Percentiles rank a stretch among this genome's conserved stretches.
Conservation (phyloP, 2,888 invertebrate genomes). For the Tachina lurida region DNA sequence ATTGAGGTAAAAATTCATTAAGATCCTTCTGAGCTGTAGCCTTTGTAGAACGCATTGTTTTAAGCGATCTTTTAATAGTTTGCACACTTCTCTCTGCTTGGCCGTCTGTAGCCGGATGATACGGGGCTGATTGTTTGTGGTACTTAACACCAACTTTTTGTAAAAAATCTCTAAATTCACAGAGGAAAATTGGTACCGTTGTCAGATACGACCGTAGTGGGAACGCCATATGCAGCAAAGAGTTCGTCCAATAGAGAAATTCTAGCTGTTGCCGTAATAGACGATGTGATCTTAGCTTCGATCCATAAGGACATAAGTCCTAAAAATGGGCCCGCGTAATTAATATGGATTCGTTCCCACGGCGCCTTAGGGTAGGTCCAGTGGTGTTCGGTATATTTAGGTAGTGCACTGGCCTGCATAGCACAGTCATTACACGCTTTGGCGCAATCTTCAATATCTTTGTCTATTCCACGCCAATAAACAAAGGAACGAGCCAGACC, state of each 20-base stretch:
- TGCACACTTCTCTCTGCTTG: constrained; percentile 43
- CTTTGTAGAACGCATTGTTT: background rate
- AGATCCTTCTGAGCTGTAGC: background rate
- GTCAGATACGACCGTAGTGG: constrained; percentile 73
- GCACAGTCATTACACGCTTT: constrained; percentile 42
- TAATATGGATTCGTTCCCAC: constrained; percentile 69
- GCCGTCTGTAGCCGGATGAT: constrained; percentile 31
- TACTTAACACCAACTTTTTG: constrained; percentile 9
- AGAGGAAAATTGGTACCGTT: constrained; percentile 72
- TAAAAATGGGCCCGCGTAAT: constrained; percentile 81
- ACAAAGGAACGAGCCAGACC: constrained; percentile 47
- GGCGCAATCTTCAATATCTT: constrained; percentile 42
- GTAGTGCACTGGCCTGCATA: constrained; percentile 23
- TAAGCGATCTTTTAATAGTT: constrained; percentile 29
- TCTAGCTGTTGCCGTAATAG: constrained; percentile 44
- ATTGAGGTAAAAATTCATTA: constrained; percentile 52
- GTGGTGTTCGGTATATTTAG: constrained; percentile 45
- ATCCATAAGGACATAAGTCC: constrained; percentile 75
- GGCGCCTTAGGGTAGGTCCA: constrained; percentile 53
- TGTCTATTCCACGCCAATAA: constrained; percentile 54
- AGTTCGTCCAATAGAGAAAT: constrained; percentile 65
- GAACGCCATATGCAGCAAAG: constrained; percentile 72
- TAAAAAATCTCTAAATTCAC: constrained; percentile 50
- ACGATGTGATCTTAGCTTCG: constrained; percentile 44
- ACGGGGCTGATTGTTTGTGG: constrained; percentile 24